Base-by-base conservation (phyloP, 2,888 invertebrate species). In the Suillia variegata region DNA sequence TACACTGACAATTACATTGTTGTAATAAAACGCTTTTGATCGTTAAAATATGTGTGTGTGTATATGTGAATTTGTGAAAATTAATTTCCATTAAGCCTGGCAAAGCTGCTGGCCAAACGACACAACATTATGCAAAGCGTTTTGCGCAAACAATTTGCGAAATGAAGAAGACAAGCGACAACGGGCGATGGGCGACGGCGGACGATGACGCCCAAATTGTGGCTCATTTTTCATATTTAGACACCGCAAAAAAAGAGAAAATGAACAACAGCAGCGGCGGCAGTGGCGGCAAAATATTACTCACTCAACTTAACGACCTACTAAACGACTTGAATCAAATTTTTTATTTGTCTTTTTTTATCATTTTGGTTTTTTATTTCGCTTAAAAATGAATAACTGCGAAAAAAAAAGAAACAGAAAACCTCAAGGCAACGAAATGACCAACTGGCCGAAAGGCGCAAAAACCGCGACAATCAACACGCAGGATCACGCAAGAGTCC, bases 321-420 rank as follows among this genome's bases (percentile, higher is more conserved):
- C 47, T 54, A 54, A 54, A 54, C 45, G 54, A 54, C 54, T 47
- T 17, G 18, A 47, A 54, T 54, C 54, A 54, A 22, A 42, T 38
- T 38, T 17, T 49, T 20, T 49, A 12, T 17, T 22, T 26, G 10
- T 2, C 20, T 22, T 26, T 26, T 26, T 26, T 26, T 26, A 6
- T 26, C 26, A 6, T 26, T 26, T 26, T 26, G 5, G 26, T 26
- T n/a, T n/a, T n/a, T n/a, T n/a, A n/a, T n/a, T n/a, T n/a, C n/a
- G n/a, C n/a, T n/a, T n/a, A n/a, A 26, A 26, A 26, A 26, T 26
- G 10, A 26, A 26, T 10, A 26, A 26, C 5, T 26, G 26, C 26
- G 6, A 26, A 26, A 26, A 26, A 26, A 26, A 26, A 26, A 26
- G 10, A 26, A 26, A 10, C 5, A 26, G 5, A 26, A 26, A 26